Conservation (phyloP, 2,113 vertebrate genomes). For the Rhea pennata region DNA sequence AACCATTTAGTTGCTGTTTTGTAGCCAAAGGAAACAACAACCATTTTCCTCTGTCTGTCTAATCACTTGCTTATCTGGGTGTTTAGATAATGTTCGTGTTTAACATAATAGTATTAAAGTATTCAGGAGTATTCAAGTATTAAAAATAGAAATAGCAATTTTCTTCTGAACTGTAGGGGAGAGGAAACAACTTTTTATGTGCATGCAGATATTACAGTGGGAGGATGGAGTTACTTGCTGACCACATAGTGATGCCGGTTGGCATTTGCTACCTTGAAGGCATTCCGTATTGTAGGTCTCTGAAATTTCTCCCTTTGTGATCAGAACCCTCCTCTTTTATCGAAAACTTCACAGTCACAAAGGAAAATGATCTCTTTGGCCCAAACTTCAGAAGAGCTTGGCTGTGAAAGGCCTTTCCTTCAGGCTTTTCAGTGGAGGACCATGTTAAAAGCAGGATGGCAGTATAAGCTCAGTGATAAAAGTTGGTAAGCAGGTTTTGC, state of each 20-base stretch:
- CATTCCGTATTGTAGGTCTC: neutral
- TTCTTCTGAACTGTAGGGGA: neutral
- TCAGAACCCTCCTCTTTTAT: neutral
- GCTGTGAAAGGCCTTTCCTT: neutral
- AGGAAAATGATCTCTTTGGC: neutral
- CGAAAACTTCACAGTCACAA: neutral
- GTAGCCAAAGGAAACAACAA: neutral
- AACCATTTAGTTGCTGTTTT: neutral
- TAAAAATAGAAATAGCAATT: neutral
- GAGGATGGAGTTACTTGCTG: neutral
- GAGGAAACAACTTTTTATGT: neutral
- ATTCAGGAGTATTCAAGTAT: neutral
- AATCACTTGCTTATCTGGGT: neutral
- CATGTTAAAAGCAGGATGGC: neutral
- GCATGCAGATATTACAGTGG: neutral
- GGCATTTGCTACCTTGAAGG: neutral
- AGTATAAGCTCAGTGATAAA: rapidly evolving
- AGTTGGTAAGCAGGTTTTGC: neutral
- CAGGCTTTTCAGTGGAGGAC: neutral
- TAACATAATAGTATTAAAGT: neutral
- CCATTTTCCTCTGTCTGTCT: neutral
- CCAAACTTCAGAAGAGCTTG: neutral
- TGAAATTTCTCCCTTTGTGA: neutral
- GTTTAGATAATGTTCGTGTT: neutral
- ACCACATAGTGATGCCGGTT: neutral